A percentile compares a stretch with the other conserved stretches of the same genome.
Conservation (phyloP, 1,140 invertebrate genomes). For the Caenorhabditis inopinata region DNA sequence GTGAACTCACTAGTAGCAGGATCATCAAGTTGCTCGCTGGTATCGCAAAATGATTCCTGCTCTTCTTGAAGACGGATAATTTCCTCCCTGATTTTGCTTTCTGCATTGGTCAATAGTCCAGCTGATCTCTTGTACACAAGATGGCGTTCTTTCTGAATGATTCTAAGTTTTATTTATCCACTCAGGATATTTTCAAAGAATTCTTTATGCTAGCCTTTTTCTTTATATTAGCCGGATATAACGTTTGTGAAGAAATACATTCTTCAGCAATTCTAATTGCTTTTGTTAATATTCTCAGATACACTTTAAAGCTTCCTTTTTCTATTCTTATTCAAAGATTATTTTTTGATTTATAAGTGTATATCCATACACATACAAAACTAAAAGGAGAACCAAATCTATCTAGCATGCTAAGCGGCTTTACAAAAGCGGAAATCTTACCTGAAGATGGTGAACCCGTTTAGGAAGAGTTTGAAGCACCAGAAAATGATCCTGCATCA, state of each 20-base stretch:
- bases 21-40: slow-evolving; percentile 57
- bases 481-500: slow-evolving; percentile 62
- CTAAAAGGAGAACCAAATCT: no score
- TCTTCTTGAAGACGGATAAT: slow-evolving; percentile 49
- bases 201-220: no score
- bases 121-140: slow-evolving; percentile 58
- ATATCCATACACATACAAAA: no score
- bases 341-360: no score
- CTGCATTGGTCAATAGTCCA: slow-evolving; percentile 53
- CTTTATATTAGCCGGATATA: no score
- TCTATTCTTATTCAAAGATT: no score
- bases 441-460: slow-evolving; percentile 52
- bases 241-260: no score
- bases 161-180: no score
- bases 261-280: no score
- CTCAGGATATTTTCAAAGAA: no score
- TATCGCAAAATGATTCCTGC: slow-evolving; percentile 59
- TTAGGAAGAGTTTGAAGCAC: slow-evolving; percentile 63
- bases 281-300: no score
- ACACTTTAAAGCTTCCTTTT: not conserved
- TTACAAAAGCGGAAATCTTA: not conserved
- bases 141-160: slow-evolving; percentile 53
- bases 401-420: not conserved
- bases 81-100: slow-evolving; percentile 47
- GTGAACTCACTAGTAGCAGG: slow-evolving; percentile 19